A percentile compares a stretch with the other conserved stretches of the same genome.
These are phyloP conservation scores for Mastacembelus armatus DNA, from an alignment of 2,797 vertebrate genomes.

Conservation along the genomic window DNA sequence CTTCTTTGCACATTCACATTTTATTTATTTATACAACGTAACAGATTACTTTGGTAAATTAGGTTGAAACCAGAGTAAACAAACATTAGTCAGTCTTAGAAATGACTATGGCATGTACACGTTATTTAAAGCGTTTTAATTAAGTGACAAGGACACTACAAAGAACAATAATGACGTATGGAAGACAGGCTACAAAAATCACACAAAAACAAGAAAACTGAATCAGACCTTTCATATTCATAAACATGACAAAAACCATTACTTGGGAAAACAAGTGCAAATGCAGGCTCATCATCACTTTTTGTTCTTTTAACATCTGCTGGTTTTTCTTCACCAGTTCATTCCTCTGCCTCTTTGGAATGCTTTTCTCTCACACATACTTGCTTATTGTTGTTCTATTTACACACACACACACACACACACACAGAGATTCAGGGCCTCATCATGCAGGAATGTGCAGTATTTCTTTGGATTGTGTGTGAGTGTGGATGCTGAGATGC, in stretches of 20 bases:
- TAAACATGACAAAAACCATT: not conserved
- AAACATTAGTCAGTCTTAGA: not conserved
- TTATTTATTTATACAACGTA: not conserved
- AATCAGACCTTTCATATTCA: no score
- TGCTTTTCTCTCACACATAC: slow-evolving; percentile 56
- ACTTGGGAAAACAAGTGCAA: not conserved
- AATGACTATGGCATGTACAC: not conserved
- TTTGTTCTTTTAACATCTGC: slow-evolving; percentile 1
- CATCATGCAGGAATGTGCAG: slow-evolving; percentile 97
- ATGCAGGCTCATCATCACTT: not conserved
- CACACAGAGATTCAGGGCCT: slow-evolving; percentile 57
- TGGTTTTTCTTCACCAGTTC: slow-evolving; percentile 3
- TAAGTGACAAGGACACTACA: not conserved
- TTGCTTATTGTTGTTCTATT: slow-evolving; percentile 61
- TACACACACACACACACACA: slow-evolving; percentile 49
- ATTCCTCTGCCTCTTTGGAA: slow-evolving; percentile 47
- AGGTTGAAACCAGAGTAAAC: not conserved
- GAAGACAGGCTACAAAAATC: not conserved
- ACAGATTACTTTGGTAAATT: not conserved
- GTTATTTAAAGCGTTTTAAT: no score
- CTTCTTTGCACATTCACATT: not conserved
- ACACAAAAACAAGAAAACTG: not conserved
- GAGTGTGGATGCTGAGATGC: slow-evolving; percentile 88
- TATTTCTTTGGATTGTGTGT: slow-evolving; percentile 92
- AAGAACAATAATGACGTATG: not conserved